Evolutionary conservation across 2,888 invertebrate genomes (phyloP).

Genomic region (Eupithecia tripunctaria): DNA sequence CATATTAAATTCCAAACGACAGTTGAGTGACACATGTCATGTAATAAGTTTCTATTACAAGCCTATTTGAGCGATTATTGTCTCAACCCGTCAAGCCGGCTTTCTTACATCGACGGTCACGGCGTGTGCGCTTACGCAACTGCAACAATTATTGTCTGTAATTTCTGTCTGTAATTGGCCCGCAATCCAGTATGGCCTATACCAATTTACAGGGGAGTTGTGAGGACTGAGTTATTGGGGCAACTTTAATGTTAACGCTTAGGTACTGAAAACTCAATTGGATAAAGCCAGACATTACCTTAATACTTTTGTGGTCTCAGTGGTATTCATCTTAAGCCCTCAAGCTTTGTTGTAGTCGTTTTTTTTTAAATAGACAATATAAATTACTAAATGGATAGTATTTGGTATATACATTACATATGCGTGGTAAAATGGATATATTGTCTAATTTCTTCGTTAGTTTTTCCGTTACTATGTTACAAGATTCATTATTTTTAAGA

Average conservation of each 20-base stretch:
- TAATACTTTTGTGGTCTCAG: background rate
- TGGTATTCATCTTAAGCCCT: background rate
- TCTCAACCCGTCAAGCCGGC: constrained; percentile 44
- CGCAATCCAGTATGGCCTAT: constrained; percentile 43
- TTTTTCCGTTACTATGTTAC: background rate
- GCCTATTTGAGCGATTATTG: constrained; percentile 36
- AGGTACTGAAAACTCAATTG: background rate
- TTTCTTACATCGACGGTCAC: constrained; percentile 53
- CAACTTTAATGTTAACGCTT: background rate
- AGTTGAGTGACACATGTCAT: constrained; percentile 44
- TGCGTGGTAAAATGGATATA: no score
- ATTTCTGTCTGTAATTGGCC: constrained; percentile 54
- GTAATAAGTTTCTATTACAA: constrained; percentile 35
- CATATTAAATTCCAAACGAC: constrained; percentile 33
- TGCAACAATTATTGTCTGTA: constrained; percentile 54
- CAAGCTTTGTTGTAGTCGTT: no score
- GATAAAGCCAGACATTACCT: background rate
- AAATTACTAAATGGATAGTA: no score
- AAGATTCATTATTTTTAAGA: background rate
- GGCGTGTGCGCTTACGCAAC: constrained; percentile 55
- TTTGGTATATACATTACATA: no score
- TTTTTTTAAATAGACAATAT: no score
- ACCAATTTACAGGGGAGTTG: constrained; percentile 19
- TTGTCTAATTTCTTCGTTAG: background rate
- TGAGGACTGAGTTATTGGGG: constrained; percentile 5